Base-by-base conservation (phyloP, 2,113 vertebrate species). In the Cyprinodon tularosa region DNA sequence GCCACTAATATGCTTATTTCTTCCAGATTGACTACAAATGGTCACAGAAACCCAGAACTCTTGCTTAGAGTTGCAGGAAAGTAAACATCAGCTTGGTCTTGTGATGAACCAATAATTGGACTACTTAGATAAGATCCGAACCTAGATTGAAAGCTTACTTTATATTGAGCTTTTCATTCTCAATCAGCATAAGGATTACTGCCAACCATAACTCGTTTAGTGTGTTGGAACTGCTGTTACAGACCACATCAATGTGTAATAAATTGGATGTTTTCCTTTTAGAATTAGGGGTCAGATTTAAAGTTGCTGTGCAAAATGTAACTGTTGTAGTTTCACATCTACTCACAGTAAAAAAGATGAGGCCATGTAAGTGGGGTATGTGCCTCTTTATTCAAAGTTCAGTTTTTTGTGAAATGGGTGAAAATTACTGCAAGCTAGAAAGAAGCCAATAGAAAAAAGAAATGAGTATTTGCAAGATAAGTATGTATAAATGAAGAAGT, bases 21-120 rank as follows among this genome's bases (percentile, higher is more conserved):
- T 93, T 94, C 93, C 92, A 94, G 93, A 93, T 93, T 93, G 77
- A 72, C 70, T 78, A 62, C 66, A 84, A 83, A 90, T 84, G 47
- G 71, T 40, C 39, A 44, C 45, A 83, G 37, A 83, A 80, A 83
- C 53, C 81, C 48, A 80, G 60, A 61, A 72, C n/a, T 63, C 76
- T 63, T 74, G 68, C 70, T 80, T 74, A 45, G 40, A 63, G 80
- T 77, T 66, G 62, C 66, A 80, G 69, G 15, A 84, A 89, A 87
- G 66, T 81, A 88, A 88, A 90, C 81, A 80, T 59, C 15, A 75
- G 64, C n/a, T 57, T 76, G 48, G 74, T 71, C 76, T 48, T 57
- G 50, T 6, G 17, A 7, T n/a, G 15, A 8, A 83, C 78, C 47
- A 77, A 79, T 82, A 84, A 22, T 12, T 80, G 47, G 59, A 73